Evolutionary conservation across 2,888 invertebrate genomes (phyloP).

Genomic region (Eristalis pertinax): DNA sequence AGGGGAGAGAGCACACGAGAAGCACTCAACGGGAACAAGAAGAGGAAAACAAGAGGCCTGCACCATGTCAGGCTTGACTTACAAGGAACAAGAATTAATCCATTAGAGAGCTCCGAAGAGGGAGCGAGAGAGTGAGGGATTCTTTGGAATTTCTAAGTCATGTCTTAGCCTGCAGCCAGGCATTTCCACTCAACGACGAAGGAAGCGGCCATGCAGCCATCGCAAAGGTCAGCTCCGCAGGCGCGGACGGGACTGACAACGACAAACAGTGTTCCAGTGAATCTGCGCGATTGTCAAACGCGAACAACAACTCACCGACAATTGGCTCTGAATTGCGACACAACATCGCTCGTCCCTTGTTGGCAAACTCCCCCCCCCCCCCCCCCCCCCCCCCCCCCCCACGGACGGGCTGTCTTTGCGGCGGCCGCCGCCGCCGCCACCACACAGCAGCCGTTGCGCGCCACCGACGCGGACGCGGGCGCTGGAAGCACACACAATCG

Average conservation of each 20-base stretch:
- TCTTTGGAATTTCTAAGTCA: constrained; percentile 44
- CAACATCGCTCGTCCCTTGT: constrained; percentile 30
- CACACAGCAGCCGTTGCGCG: constrained; percentile 36
- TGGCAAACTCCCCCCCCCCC: not conserved
- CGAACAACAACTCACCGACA: constrained; percentile 37
- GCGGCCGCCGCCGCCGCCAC: not conserved
- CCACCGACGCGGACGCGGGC: not conserved
- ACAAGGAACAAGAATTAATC: constrained; percentile 53
- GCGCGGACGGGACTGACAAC: not conserved
- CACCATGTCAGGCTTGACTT: constrained; percentile 8
- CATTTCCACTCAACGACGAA: not conserved
- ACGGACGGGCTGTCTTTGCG: not conserved
- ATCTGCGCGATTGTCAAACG: constrained; percentile 53
- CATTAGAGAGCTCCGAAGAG: constrained; percentile 19
- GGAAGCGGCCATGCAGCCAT: not conserved
- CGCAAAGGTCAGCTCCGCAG: not conserved
- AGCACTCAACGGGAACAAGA: not conserved
- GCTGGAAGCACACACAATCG: not conserved
- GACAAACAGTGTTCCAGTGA: constrained; percentile 41
- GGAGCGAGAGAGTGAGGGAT: not conserved
- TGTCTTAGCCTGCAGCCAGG: constrained; percentile 26
- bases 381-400: too few species aligned
- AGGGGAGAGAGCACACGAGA: not conserved
- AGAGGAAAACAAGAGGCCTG: not conserved
- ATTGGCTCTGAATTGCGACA: constrained; percentile 45